Evolutionary conservation across 2,888 invertebrate species (phyloP), one percentile per base, ranked within the genome.

Genomic region (Dermolepida albohirtum): DNA sequence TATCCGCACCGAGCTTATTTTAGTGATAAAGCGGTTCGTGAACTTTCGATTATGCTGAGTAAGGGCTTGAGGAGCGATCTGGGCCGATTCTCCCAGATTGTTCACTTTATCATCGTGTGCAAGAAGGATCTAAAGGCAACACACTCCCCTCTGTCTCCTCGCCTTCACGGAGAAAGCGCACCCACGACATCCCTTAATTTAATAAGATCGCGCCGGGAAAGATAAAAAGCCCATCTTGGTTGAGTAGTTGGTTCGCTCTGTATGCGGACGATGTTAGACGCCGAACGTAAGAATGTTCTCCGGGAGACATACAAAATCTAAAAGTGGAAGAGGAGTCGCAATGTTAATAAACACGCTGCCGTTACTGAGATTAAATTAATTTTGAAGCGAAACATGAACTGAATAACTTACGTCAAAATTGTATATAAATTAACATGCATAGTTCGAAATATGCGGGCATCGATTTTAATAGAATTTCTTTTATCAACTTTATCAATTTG

Each of bases 21-120:
- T 44, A 29, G 57, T 27, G 66, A 66, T 66, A 66, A 66, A 66
- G 66, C 66, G 55, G 66, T 66, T 57, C 64, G 49, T 66, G 54
- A 52, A 57, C 66, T 57, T 66, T 57, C 66, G 57, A 55, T 66
- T 57, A 57, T 50, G 66, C 66, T 66, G 66, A 66, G 22, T 49
- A 66, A 66, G 66, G 57, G 29, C 27, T n/a, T 43, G 29, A 43
- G 47, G 10, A 54, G 54, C 17, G 22, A 41, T 40, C 55, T 17
- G 55, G 17, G 8, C 41, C 40, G 55, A 55, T 41, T 41, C 4
- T n/a, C 12, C 43, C 41, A 43, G 41, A 43, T 55, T 55, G 43
- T 55, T 55, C 55, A 55, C 17, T 55, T 43, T 55, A 55, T 55
- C 55, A 47, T 44, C 29, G 17, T 54, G 54, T 54, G 54, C 44